Base-by-base conservation (phyloP, 2,888 invertebrate species). In the Hypselothyrea guttata region DNA sequence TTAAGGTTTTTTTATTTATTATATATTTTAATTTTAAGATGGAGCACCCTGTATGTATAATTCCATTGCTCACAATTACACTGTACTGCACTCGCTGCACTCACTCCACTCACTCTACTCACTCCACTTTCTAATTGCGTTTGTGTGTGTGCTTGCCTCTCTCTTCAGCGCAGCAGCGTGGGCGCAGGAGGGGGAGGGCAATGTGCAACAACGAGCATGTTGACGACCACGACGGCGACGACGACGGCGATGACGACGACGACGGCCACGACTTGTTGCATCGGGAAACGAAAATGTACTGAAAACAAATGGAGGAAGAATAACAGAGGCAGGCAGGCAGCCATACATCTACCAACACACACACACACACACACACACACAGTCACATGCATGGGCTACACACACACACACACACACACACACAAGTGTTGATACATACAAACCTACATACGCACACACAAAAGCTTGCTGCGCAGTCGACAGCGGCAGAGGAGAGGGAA, bases 181-280 rank as follows among this genome's bases (percentile, higher is more conserved):
- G 54, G 30, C 48, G 73, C 47, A 44, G 73, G 35, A 18, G 54
- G 30, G 52, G 73, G 51, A 44, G 73, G 35, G 46, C 33, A 33
- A 27, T 7, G 27, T 56, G 30, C 46, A 48, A 53, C 38, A 38
- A 16, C 38, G 22, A 11, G 7, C 11, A 37, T 22, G 22, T n/a
- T n/a, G n/a, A 52, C 59, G 47, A 51, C 57, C 54, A 45, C 38
- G n/a, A n/a, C 42, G 12, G 40, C 38, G 33, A 28, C 33, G 42
- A 40, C 46, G 40, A 48, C 54, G 56, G 42, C 28, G n/a, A 38
- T 27, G 11, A 41, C 27, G 18, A 1, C 55, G 42, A 56, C 48
- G 57, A 41, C 76, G 55, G 55, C 65, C 54, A 34, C 71, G 82
- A 86, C 86, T 82, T 84, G 82, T 86, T 86, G 82, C 82, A 82